Evolutionary conservation across 2,888 invertebrate genomes (phyloP).

Genomic region (Adelphocoris suturalis): DNA sequence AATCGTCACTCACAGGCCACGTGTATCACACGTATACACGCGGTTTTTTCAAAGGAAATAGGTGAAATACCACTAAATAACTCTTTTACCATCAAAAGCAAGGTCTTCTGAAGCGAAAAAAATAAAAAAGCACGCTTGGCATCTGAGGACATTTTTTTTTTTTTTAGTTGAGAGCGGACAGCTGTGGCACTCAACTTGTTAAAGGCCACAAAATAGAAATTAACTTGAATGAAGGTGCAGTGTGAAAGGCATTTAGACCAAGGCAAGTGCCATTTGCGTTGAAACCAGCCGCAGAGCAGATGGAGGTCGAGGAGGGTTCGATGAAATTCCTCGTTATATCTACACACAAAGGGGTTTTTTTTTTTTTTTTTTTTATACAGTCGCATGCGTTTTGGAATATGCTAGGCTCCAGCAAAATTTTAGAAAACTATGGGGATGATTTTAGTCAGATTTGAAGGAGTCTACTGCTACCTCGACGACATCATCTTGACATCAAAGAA

Average conservation of each 20-base stretch:
- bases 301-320: conserved; percentile 37
- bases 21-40: too few species aligned
- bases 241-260: conserved; percentile 13
- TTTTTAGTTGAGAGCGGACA: too few species aligned
- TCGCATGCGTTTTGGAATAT: conserved; percentile 37
- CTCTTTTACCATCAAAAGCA: too few species aligned
- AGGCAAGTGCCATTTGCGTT: conserved; percentile 57
- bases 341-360: neutral
- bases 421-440: conserved; percentile 62
- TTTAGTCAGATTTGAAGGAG: neutral
- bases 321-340: conserved; percentile 23
- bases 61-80: too few species aligned
- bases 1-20: too few species aligned
- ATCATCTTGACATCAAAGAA: conserved; percentile 41
- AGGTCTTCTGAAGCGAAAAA: neutral
- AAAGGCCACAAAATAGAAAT: neutral
- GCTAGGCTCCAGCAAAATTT: conserved; percentile 40
- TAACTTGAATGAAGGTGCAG: neutral
- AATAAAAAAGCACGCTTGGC: neutral
- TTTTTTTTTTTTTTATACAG: conserved; percentile 17
- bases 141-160: too few species aligned
- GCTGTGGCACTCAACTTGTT: too few species aligned
- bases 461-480: conserved; percentile 51
- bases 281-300: neutral
- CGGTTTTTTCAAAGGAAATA: too few species aligned